Conservation (phyloP, 1,140 invertebrate species). For the Trichomalopsis sarcophagae region DNA sequence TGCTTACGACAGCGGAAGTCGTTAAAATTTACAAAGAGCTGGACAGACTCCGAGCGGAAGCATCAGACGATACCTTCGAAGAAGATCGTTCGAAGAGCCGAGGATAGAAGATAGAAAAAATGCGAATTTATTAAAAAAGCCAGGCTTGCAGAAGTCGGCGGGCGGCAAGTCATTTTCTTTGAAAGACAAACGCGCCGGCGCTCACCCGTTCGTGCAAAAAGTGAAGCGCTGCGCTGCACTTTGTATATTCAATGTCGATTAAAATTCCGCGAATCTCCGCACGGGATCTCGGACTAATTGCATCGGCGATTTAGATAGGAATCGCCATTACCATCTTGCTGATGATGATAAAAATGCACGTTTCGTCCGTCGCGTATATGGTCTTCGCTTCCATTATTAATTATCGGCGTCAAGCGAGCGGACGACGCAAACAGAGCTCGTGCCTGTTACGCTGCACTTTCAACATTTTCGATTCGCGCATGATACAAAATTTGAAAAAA, state of each 20-base stretch:
- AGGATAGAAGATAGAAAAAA: too few relatives aligned
- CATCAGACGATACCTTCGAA: not conserved
- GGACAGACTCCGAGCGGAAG: too few relatives aligned
- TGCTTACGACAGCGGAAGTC: not conserved
- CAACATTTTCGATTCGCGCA: not conserved
- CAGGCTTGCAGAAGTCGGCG: too few relatives aligned
- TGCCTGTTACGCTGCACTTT: not conserved
- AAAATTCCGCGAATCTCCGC: conserved; percentile 27
- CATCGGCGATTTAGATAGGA: conserved; percentile 36
- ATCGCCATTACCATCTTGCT: conserved; percentile 1
- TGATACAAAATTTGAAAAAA: not conserved
- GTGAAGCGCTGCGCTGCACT: not conserved
- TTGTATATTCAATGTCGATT: conserved; percentile 20
- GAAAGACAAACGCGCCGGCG: not conserved
- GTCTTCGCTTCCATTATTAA: conserved; percentile 26
- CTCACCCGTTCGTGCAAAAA: not conserved
- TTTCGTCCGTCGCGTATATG: not conserved
- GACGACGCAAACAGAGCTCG: conserved; percentile 9
- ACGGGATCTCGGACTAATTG: conserved; percentile 31
- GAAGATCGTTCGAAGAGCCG: not conserved
- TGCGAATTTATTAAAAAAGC: not conserved
- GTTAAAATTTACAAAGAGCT: not conserved
- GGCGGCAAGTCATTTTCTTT: not conserved
- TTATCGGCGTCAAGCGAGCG: not conserved
- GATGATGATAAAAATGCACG: conserved; percentile 27